Evolutionary conservation across 2,888 invertebrate species (phyloP).

Genomic region (Chaitophorus viminalis): DNA sequence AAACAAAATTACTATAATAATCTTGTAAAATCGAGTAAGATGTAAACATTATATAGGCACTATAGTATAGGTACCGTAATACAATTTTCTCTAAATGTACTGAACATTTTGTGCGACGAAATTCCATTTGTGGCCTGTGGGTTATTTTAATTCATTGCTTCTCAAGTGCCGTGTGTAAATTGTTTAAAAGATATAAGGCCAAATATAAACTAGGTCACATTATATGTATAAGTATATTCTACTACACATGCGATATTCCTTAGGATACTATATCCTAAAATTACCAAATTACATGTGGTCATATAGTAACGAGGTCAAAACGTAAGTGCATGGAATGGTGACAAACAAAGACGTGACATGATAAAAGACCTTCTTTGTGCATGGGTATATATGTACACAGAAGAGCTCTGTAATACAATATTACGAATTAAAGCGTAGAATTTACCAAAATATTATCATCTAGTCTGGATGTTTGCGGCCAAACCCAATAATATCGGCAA

Average conservation of each 20-base stretch:
- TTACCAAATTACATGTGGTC: constrained; percentile 26
- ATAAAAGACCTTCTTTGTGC: constrained; percentile 6
- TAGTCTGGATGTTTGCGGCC: neutral
- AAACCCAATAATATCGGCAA: constrained; percentile 14
- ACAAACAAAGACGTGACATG: neutral
- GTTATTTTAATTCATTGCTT: neutral
- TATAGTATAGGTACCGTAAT: no score
- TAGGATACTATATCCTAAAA: neutral
- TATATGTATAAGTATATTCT: neutral
- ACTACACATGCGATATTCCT: neutral
- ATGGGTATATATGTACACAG: neutral
- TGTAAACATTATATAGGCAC: no score
- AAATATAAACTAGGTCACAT: neutral
- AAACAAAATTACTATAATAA: no score
- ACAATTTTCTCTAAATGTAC: no score
- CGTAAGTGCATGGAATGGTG: constrained; percentile 7
- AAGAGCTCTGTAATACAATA: neutral
- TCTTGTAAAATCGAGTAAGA: no score
- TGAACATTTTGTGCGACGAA: no score
- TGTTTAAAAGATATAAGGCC: neutral
- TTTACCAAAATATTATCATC: neutral
- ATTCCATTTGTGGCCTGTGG: no score
- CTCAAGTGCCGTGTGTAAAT: neutral
- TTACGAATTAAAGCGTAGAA: constrained; percentile 9
- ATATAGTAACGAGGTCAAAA: neutral